Conservation (phyloP, 2,888 invertebrate genomes). For the Dasysyrphus albostriatus region DNA sequence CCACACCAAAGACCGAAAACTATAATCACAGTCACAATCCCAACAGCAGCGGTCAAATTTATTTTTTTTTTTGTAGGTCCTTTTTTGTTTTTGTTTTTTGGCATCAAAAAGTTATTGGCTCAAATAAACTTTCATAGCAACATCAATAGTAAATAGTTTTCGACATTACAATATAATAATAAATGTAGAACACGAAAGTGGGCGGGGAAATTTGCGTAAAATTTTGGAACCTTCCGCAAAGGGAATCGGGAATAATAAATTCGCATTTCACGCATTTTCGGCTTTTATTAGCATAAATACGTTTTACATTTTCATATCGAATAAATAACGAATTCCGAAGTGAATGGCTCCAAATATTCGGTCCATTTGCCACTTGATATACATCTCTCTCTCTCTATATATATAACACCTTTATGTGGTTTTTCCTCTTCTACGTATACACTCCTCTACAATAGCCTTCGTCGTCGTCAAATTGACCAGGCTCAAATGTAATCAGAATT, state of each 20-base stretch:
- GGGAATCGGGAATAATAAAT: constrained; percentile 60
- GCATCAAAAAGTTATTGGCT: constrained; percentile 48
- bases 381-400: no score
- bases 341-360: constrained; percentile 12
- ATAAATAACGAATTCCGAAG: constrained; percentile 47
- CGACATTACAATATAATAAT: not conserved
- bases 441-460: not conserved
- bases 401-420: no score
- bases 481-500: constrained; percentile 33
- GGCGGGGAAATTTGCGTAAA: not conserved
- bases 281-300: constrained; percentile 69
- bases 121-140: constrained; percentile 49
- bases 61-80: no score
- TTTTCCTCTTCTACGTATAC: not conserved
- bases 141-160: constrained; percentile 29
- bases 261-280: constrained; percentile 69
- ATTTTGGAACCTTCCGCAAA: no score
- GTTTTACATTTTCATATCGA: constrained; percentile 56
- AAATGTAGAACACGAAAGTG: not conserved
- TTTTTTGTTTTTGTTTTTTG: not conserved
- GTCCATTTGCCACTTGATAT: constrained; percentile 50
- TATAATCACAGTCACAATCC: constrained; percentile 53
- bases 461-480: not conserved
- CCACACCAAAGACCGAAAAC: constrained; percentile 25
- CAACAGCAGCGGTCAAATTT: constrained; percentile 11